Percentiles rank a stretch among this genome's conserved stretches.
phyloP scores from a whole-genome alignment of 53 echinoderm and acorn worm genomes.

The Temnopleurus reevesii region DNA sequence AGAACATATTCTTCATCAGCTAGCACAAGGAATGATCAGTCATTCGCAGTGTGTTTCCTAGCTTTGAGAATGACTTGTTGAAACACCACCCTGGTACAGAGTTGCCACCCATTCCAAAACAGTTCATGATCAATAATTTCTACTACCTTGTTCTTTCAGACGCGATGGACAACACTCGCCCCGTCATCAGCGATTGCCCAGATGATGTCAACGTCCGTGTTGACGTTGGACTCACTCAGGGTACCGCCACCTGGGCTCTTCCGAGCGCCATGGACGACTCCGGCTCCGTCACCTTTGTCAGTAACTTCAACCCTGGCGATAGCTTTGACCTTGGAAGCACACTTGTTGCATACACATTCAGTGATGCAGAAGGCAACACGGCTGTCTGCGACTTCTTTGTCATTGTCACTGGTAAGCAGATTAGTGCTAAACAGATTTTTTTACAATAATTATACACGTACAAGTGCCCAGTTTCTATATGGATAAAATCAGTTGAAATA shows the following conservation, averaged over 20 bases:
- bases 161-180: conserved; percentile 62
- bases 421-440: no score
- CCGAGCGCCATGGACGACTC: conserved; percentile 81
- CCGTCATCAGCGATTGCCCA: conserved; percentile 67
- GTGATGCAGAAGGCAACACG: conserved; percentile 68
- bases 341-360: conserved; percentile 68
- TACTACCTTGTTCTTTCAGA: not conserved
- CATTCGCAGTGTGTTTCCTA: no score
- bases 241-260: conserved; percentile 53
- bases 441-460: no score
- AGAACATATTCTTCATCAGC: no score
- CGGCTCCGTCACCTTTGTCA: conserved; percentile 40
- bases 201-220: conserved; percentile 60
- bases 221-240: conserved; percentile 52
- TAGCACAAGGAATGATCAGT: no score
- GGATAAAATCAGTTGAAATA: not conserved
- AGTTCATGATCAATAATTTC: no score
- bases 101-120: no score
- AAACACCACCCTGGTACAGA: no score
- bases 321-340: conserved; percentile 60
- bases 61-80: no score
- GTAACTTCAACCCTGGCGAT: conserved; percentile 50
- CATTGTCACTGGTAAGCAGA: conserved; percentile 55
- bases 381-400: conserved; percentile 54
- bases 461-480: no score